Conservation (phyloP, 2,888 invertebrate genomes). For the Choristoneura rosaceana region DNA sequence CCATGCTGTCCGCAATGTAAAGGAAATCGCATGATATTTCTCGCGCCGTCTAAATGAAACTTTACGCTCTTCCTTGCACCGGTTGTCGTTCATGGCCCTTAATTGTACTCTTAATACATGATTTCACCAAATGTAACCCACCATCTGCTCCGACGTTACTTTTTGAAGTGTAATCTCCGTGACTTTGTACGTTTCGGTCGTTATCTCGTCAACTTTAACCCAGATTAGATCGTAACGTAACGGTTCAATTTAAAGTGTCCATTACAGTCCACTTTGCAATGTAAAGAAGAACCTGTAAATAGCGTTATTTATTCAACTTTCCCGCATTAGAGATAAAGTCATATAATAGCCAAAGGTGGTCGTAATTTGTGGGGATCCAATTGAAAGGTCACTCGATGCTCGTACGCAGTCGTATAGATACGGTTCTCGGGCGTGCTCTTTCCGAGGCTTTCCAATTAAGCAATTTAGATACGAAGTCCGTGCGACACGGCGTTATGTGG, state of each 20-base stretch:
- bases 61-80: constrained; percentile 31
- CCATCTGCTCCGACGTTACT: constrained; percentile 48
- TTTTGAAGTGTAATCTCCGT: constrained; percentile 46
- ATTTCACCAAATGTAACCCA: constrained; percentile 28
- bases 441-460: constrained; percentile 82
- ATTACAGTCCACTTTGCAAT: constrained; percentile 56
- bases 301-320: constrained; percentile 64
- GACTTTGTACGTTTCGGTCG: constrained; percentile 12
- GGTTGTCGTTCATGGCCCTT: constrained; percentile 38
- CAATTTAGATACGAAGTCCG: constrained; percentile 81
- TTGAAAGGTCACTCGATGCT: constrained; percentile 68
- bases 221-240: constrained; percentile 55
- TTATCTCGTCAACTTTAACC: constrained; percentile 51
- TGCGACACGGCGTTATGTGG: constrained; percentile 76
- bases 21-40: no score
- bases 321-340: constrained; percentile 66
- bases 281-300: constrained; percentile 63
- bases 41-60: no score
- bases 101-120: constrained; percentile 35
- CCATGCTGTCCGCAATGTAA: no score
- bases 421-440: constrained; percentile 68
- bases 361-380: constrained; percentile 64
- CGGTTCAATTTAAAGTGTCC: constrained; percentile 56
- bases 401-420: constrained; percentile 65
- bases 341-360: constrained; percentile 58